A percentile compares a stretch with the other conserved stretches of the same genome.
phyloP scores from a whole-genome alignment of 2,797 vertebrate species.

The Urosaurus nigricauda region DNA sequence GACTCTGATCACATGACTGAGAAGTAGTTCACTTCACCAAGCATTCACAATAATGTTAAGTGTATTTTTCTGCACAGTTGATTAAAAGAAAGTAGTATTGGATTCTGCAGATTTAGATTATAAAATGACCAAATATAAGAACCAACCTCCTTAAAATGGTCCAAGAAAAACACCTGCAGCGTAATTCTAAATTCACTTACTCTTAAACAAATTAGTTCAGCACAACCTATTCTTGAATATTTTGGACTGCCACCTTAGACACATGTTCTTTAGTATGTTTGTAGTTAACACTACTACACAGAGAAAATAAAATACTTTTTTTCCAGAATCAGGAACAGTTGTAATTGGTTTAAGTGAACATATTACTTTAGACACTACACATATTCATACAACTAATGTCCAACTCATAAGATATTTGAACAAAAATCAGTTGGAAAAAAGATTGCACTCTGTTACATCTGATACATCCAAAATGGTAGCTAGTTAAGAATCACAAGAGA shows the following conservation, averaged over 20 bases:
- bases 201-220: neutral
- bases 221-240: neutral
- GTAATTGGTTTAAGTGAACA: neutral
- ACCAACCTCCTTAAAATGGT: neutral
- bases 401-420: slow-evolving; percentile 41
- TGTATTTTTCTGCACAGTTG: too few relatives aligned
- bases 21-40: neutral
- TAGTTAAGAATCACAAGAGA: slow-evolving; percentile 41
- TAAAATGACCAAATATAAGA: neutral
- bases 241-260: neutral
- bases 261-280: neutral
- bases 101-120: too few relatives aligned
- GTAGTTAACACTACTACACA: neutral
- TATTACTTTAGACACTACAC: slow-evolving; percentile 4
- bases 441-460: neutral
- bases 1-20: slow-evolving; percentile 54
- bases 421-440: slow-evolving; percentile 38
- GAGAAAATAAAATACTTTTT: neutral
- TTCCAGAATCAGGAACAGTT: neutral
- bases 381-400: neutral
- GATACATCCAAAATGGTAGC: slow-evolving; percentile 27
- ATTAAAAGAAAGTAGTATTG: too few relatives aligned
- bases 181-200: neutral
- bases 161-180: neutral
- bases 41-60: neutral